Percentiles rank a stretch among this genome's conserved stretches.
Evolutionary conservation across 1,140 invertebrate species (phyloP).

Genomic region (Solen grandis): DNA sequence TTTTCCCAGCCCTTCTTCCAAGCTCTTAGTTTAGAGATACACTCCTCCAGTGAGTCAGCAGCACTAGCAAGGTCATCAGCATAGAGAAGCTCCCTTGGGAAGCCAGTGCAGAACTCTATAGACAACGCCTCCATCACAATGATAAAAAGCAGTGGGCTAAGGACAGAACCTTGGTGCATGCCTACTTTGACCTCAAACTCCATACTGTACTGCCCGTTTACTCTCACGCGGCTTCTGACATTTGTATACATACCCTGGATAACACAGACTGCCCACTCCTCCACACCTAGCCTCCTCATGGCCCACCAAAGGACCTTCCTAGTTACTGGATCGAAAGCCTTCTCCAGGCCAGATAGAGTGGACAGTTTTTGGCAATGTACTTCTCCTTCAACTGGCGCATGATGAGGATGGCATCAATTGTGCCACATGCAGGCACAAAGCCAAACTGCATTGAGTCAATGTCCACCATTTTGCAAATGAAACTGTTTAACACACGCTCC

Average conservation of each 20-base stretch:
- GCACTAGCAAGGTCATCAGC: slow-evolving; percentile 22
- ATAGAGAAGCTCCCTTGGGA: slow-evolving; percentile 19
- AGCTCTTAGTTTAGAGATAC: background rate
- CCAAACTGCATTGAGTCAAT: slow-evolving; percentile 45
- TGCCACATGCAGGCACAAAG: slow-evolving; percentile 23
- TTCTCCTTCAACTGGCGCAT: too few relatives aligned
- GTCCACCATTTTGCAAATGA: too few relatives aligned
- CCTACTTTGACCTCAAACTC: too few relatives aligned
- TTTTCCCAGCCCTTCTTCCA: slow-evolving; percentile 26
- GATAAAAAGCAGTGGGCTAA: too few relatives aligned
- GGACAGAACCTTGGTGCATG: too few relatives aligned
- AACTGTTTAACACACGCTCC: slow-evolving; percentile 33
- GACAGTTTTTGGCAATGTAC: slow-evolving; percentile 1
- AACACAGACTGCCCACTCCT: too few relatives aligned
- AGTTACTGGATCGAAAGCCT: slow-evolving; percentile 21
- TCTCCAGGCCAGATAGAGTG: slow-evolving; percentile 3
- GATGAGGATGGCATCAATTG: too few relatives aligned
- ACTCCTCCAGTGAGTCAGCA: too few relatives aligned
- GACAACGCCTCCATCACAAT: slow-evolving; percentile 22
- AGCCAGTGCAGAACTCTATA: background rate
- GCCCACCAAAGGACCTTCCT: slow-evolving; percentile 7
- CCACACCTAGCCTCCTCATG: too few relatives aligned
- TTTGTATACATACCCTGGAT: too few relatives aligned
- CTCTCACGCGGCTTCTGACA: background rate
- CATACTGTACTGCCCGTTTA: background rate